Conservation (phyloP, 1,140 invertebrate genomes). For the Drosophila neocordata region DNA sequence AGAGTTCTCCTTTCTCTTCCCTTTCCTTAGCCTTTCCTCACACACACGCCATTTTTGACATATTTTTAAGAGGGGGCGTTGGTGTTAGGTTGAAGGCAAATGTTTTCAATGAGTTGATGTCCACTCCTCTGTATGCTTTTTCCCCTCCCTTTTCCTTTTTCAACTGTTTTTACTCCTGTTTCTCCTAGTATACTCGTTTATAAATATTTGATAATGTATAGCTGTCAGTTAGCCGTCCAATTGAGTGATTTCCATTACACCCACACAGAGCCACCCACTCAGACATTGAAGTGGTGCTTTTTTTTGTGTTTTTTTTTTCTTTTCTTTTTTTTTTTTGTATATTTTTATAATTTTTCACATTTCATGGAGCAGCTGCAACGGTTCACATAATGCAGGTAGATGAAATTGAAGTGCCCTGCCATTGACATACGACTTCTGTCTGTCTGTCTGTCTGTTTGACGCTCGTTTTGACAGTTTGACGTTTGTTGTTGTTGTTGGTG, state of each 20-base stretch:
- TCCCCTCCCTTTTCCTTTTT: neutral
- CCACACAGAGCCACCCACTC: constrained; percentile 13
- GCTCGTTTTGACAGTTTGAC: constrained; percentile 68
- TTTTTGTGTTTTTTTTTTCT: constrained; percentile 27
- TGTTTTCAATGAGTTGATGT: constrained; percentile 64
- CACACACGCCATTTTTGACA: constrained; percentile 32
- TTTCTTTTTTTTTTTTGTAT: constrained; percentile 28
- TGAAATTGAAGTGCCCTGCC: constrained; percentile 43
- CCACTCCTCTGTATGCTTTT: constrained; percentile 9
- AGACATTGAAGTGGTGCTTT: constrained; percentile 3
- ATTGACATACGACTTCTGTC: constrained; percentile 40
- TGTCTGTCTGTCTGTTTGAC: constrained; percentile 36
- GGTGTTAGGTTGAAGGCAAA: constrained; percentile 70
- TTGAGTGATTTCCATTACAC: constrained; percentile 70
- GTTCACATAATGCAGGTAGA: constrained; percentile 52
- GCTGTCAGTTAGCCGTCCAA: constrained; percentile 76
- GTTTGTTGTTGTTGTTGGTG: constrained; percentile 31
- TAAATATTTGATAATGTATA: constrained; percentile 79
- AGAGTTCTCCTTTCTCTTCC: constrained; percentile 10
- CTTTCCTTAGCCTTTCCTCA: neutral
- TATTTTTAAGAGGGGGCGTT: constrained; percentile 56
- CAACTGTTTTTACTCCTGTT: neutral
- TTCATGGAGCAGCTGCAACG: constrained; percentile 54
- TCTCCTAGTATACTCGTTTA: constrained; percentile 13
- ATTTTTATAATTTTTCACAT: constrained; percentile 59